Percentiles rank a stretch among this genome's conserved stretches.
Conservation (phyloP, 1,140 invertebrate genomes). For the Phymastichus coffea region DNA sequence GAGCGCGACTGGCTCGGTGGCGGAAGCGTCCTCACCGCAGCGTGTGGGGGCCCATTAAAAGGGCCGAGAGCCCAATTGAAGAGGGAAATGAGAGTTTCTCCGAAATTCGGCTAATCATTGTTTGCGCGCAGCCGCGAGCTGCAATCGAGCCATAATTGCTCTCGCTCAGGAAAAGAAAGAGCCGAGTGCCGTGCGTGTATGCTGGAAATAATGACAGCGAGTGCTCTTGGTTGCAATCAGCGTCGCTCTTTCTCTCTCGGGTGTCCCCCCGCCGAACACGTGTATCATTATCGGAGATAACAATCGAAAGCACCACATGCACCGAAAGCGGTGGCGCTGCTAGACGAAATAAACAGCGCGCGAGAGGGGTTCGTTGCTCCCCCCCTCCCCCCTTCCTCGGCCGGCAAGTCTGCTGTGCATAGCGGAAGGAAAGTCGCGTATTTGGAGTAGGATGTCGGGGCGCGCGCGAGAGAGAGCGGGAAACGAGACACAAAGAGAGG, state of each 20-base stretch:
- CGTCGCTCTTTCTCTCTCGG: neutral
- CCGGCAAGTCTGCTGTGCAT: neutral
- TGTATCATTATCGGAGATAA: neutral
- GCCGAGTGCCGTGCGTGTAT: too few relatives aligned
- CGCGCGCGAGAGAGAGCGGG: constrained; percentile 21
- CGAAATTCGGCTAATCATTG: too few relatives aligned
- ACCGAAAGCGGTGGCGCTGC: constrained; percentile 10
- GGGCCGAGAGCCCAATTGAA: too few relatives aligned
- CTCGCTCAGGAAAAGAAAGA: too few relatives aligned
- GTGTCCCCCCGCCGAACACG: neutral
- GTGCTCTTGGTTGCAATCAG: too few relatives aligned
- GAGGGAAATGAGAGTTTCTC: too few relatives aligned
- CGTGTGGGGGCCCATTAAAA: too few relatives aligned
- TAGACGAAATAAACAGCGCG: constrained; percentile 11
- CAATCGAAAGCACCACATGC: constrained; percentile 15
- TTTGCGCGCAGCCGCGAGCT: too few relatives aligned
- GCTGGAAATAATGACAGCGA: too few relatives aligned
- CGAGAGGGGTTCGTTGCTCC: neutral
- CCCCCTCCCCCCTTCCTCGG: neutral
- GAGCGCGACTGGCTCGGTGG: too few relatives aligned
- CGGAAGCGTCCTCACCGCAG: too few relatives aligned
- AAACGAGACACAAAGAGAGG: neutral
- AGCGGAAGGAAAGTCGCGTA: constrained; percentile 37
- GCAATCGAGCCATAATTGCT: too few relatives aligned
- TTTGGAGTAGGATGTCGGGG: constrained; percentile 35